Conservation (phyloP, 2,888 invertebrate genomes). For the Camponotus fellah region DNA sequence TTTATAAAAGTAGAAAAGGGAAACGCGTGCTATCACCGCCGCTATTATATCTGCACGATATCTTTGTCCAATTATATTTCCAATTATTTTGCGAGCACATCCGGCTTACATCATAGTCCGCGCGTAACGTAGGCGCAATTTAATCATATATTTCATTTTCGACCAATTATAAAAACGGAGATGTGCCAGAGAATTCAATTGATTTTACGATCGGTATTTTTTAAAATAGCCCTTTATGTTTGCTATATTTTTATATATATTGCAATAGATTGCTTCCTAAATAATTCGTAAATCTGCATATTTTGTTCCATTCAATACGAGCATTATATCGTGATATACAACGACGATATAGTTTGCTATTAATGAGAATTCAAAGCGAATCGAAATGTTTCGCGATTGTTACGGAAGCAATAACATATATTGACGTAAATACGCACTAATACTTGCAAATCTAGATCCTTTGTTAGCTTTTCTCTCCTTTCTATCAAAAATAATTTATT, state of each 20-base stretch:
- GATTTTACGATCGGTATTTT: slow-evolving; percentile 38
- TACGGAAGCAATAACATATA: neutral
- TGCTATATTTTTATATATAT: slow-evolving; percentile 26
- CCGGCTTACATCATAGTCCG: slow-evolving; percentile 50
- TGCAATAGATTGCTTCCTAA: neutral
- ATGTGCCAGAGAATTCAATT: slow-evolving; percentile 9
- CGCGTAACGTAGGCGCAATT: slow-evolving; percentile 51
- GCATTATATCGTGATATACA: neutral
- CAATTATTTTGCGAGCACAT: slow-evolving; percentile 56
- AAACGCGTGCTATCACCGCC: slow-evolving; percentile 3
- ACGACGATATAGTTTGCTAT: neutral
- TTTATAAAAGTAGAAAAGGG: slow-evolving; percentile 48
- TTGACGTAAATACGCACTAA: neutral
- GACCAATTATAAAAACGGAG: slow-evolving; percentile 26
- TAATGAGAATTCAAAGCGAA: neutral
- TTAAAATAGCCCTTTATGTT: slow-evolving; percentile 33
- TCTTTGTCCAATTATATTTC: slow-evolving; percentile 58
- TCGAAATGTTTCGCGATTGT: neutral
- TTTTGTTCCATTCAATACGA: neutral
- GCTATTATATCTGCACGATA: slow-evolving; percentile 39
- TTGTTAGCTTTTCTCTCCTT: neutral
- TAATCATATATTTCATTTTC: slow-evolving; percentile 51
- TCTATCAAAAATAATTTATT: too few species aligned
- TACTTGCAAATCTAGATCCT: neutral
- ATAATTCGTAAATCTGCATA: slow-evolving; percentile 4